A percentile compares a stretch with the other conserved stretches of the same genome.
Evolutionary conservation across 2,113 vertebrate genomes (phyloP).

Genomic region (Cardinalis cardinalis): DNA sequence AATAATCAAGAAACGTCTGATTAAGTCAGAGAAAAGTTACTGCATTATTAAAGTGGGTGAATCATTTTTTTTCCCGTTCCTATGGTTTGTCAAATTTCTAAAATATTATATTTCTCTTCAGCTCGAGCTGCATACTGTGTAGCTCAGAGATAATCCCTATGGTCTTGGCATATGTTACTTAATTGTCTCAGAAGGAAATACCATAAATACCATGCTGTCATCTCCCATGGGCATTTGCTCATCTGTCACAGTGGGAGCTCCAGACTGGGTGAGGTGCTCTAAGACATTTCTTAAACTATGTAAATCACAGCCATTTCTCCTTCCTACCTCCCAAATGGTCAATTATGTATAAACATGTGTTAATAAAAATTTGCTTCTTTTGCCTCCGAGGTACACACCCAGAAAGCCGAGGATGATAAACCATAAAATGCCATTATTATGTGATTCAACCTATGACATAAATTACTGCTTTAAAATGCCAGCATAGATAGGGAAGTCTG

Average conservation of each 20-base stretch:
- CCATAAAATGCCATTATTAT: slow-evolving; percentile 63
- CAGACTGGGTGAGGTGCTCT: slow-evolving; percentile 83
- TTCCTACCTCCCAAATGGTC: slow-evolving; percentile 76
- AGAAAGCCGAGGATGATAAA: slow-evolving; percentile 73
- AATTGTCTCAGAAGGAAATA: slow-evolving; percentile 86
- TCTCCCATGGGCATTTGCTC: slow-evolving; percentile 82
- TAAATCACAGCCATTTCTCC: slow-evolving; percentile 80
- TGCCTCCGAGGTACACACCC: slow-evolving; percentile 77
- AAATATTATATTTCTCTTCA: slow-evolving; percentile 83
- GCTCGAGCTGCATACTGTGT: slow-evolving; percentile 77
- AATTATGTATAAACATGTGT: slow-evolving; percentile 80
- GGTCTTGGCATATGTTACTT: slow-evolving; percentile 87
- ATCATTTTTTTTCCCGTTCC: slow-evolving; percentile 57
- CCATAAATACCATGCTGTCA: slow-evolving; percentile 85
- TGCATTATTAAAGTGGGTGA: slow-evolving; percentile 68
- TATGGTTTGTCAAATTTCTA: slow-evolving; percentile 80
- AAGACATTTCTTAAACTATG: slow-evolving; percentile 81
- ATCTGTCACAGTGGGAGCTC: slow-evolving; percentile 82
- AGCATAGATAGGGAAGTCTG: not conserved
- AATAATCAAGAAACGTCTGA: slow-evolving; percentile 42
- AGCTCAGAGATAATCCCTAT: slow-evolving; percentile 84
- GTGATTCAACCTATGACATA: slow-evolving; percentile 68
- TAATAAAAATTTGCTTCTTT: slow-evolving; percentile 78
- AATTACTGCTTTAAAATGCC: slow-evolving; percentile 71
- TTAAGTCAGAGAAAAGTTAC: slow-evolving; percentile 61